phyloP scores from a whole-genome alignment of 2,113 vertebrate genomes.

The Centrocercus urophasianus region DNA sequence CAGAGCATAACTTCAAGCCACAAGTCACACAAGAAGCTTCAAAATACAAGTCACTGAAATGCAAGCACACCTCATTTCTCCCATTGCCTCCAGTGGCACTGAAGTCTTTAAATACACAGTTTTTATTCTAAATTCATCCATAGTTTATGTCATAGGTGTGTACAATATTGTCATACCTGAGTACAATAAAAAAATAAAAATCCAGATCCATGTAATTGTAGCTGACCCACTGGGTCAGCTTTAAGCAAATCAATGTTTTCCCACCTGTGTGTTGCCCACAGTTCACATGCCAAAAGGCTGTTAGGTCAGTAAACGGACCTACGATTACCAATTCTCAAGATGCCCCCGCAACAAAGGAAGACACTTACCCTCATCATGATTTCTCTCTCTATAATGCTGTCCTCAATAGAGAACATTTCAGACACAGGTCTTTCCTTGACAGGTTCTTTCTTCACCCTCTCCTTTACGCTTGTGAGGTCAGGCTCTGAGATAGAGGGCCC shows the following conservation, averaged over 20 bases:
- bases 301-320: not conserved
- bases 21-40: too few relatives aligned
- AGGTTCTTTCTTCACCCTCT: conserved; percentile 93
- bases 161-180: not conserved
- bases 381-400: conserved; percentile 97
- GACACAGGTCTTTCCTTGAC: conserved; percentile 96
- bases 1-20: not conserved
- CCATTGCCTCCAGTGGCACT: not conserved
- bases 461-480: conserved; percentile 95
- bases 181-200: not conserved
- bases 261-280: rapidly evolving
- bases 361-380: conserved; percentile 91
- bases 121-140: not conserved
- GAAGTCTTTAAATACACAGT: not conserved
- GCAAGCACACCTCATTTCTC: not conserved
- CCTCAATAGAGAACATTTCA: conserved; percentile 95
- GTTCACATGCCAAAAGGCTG: not conserved
- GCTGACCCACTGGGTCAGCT: not conserved
- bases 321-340: not conserved
- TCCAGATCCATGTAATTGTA: not conserved
- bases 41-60: not conserved
- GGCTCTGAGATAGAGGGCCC: conserved; percentile 96
- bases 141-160: not conserved
- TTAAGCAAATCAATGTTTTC: not conserved
- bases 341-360: not conserved